Evolutionary conservation across 2,113 vertebrate genomes (phyloP).

Genomic region (Laticauda laticaudata): DNA sequence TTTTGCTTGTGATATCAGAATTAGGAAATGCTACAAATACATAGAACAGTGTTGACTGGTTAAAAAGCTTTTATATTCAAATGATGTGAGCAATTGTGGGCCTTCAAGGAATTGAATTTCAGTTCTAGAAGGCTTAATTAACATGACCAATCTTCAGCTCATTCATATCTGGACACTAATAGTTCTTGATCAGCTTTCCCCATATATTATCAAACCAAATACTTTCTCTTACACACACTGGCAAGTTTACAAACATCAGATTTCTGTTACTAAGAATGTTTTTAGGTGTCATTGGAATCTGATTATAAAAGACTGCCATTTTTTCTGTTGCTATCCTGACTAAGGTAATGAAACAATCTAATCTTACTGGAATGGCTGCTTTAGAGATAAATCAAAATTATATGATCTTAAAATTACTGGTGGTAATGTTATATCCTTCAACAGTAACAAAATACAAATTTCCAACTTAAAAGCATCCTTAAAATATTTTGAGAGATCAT

Average conservation of each 20-base stretch:
- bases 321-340: background rate
- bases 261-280: background rate
- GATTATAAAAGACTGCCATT: background rate
- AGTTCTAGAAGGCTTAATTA: background rate
- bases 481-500: background rate
- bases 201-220: background rate
- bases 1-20: background rate
- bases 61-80: background rate
- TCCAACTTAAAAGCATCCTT: background rate
- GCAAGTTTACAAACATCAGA: background rate
- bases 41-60: background rate
- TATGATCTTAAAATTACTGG: background rate
- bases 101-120: background rate
- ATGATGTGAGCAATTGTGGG: background rate
- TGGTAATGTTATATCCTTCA: background rate
- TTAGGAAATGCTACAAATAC: background rate
- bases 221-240: background rate
- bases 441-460: background rate
- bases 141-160: background rate
- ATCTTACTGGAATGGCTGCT: background rate
- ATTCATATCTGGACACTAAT: background rate
- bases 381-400: background rate
- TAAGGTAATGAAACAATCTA: background rate
- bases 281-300: background rate
- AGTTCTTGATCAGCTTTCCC: background rate